A percentile compares a stretch with the other conserved stretches of the same genome.
phyloP scores from a whole-genome alignment of 2,888 invertebrate species.

The Macaria liturata region DNA sequence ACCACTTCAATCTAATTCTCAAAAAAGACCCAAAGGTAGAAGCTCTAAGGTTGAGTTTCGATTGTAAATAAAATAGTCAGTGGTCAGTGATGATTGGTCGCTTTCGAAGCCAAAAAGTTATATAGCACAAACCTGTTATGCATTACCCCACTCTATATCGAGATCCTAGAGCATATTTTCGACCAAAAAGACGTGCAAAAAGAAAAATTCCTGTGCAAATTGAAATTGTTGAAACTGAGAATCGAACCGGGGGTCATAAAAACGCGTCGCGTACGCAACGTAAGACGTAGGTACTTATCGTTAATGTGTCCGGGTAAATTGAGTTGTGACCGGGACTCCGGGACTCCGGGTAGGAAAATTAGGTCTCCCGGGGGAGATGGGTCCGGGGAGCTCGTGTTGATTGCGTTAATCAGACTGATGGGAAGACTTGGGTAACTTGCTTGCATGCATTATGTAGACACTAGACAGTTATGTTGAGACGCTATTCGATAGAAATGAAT shows the following conservation, averaged over 20 bases:
- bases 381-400: conserved; percentile 15
- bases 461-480: no score
- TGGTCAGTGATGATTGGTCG: conserved; percentile 76
- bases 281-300: conserved; percentile 69
- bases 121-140: conserved; percentile 36
- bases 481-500: no score
- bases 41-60: conserved; percentile 39
- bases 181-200: neutral
- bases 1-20: conserved; percentile 35
- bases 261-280: conserved; percentile 68
- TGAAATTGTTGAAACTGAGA: conserved; percentile 71
- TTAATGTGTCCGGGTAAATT: conserved; percentile 80
- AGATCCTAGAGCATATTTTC: neutral
- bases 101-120: conserved; percentile 42
- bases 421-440: no score
- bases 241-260: conserved; percentile 69
- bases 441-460: no score
- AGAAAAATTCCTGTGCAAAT: conserved; percentile 55
- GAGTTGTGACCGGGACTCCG: conserved; percentile 70
- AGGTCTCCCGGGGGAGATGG: conserved; percentile 63
- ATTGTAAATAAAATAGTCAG: conserved; percentile 29
- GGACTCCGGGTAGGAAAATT: conserved; percentile 68
- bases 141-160: conserved; percentile 41
- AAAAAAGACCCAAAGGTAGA: conserved; percentile 40
- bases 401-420: conserved; percentile 30